These are phyloP conservation scores for Dendrocincla tyrannina DNA, from an alignment of 2,797 vertebrate genomes.

Conservation along the genomic window DNA sequence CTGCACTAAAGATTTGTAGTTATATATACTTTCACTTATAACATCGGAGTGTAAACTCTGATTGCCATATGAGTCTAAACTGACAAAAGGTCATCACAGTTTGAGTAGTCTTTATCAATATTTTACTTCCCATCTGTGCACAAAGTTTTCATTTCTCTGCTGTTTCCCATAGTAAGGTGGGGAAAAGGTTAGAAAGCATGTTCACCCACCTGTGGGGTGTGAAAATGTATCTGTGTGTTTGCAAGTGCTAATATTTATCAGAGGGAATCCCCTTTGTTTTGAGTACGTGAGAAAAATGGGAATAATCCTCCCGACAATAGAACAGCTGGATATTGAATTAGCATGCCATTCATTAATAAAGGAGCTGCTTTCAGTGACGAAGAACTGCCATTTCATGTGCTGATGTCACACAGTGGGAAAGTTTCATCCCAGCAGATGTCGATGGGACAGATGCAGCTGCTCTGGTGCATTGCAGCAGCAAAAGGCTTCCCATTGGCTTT, in stretches of 20 bases:
- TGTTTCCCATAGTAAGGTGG: not conserved
- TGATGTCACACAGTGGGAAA: not conserved
- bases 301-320: not conserved
- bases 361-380: not conserved
- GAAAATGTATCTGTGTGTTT: not conserved
- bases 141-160: not conserved
- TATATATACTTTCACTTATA: not conserved
- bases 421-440: not conserved
- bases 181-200: not conserved
- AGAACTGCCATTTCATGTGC: not conserved
- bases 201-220: not conserved
- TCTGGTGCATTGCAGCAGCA: not conserved
- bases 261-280: not conserved
- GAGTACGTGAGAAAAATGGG: not conserved
- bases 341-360: not conserved
- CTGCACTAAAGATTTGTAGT: not conserved
- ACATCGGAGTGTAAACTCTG: not conserved
- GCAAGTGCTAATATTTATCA: not conserved
- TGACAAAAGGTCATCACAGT: not conserved
- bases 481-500: not conserved
- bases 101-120: not conserved
- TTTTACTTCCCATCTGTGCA: not conserved
- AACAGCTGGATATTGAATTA: not conserved
- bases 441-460: not conserved
- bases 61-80: not conserved